Base-by-base conservation (phyloP, 1,140 invertebrate species). In the Heliothis virescens region DNA sequence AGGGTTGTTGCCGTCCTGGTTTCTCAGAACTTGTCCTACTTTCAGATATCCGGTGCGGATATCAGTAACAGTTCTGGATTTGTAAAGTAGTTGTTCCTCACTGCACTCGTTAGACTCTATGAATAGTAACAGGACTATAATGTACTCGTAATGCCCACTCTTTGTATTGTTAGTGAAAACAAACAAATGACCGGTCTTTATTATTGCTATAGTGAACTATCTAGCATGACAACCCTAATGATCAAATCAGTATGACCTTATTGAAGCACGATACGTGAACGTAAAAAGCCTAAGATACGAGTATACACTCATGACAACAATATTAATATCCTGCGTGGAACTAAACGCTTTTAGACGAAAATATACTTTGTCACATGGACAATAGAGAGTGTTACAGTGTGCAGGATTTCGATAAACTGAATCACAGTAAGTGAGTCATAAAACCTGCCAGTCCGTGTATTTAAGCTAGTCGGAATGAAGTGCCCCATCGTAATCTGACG, bases 271-370 rank as follows among this genome's bases (percentile, higher is more conserved):
- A 75, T 75, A 75, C 57, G 53, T 63, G 47, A 75, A 75, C 41
- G 73, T 63, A 75, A 75, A 75, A 75, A 62, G 73, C 57, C 73
- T 21, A 75, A 62, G 73, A 62, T 62, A 75, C 73, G 73, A 75
- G 34, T 62, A 50, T 50, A 74, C 59, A 73, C 71, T 73, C 73
- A 75, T 62, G 59, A 75, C 73, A 50, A 75, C 41, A 75, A 50
- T 75, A 75, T 75, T 62, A 75, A 75, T 75, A 75, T 75, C 16
- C 59, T 62, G 41, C 21, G 47, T 53, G 53, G 12, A 21, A 47
- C 21, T 62, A n/a, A 29, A 62, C 59, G 5, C 18, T 52, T 29
- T 74, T 75, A 52, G n/a, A 75, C 73, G 59, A 63, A 75, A 75
- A 75, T 63, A 62, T 3, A 75, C 57, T 75, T 62, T 62, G 57